Evolutionary conservation across 2,113 vertebrate genomes (phyloP).

Genomic region (Acinonyx jubatus): DNA sequence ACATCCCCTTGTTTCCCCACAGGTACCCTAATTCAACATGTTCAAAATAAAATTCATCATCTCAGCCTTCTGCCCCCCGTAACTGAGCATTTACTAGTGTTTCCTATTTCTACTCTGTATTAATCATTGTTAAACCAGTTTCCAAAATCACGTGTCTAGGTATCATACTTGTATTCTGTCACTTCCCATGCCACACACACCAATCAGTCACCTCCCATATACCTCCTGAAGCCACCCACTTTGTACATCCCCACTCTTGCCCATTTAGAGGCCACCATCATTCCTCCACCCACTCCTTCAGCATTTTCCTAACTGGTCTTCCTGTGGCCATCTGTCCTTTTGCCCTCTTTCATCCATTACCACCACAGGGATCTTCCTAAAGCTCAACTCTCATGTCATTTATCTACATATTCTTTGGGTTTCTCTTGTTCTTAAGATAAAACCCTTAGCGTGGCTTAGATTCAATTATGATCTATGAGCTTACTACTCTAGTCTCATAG

Average conservation of each 20-base stretch:
- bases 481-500: not conserved
- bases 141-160: not conserved
- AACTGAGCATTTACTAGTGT: not conserved
- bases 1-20: not conserved
- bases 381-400: not conserved
- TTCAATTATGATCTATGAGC: not conserved
- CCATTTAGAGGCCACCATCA: not conserved
- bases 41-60: not conserved
- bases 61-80: not conserved
- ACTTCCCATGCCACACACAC: not conserved
- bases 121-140: not conserved
- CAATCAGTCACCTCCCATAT: not conserved
- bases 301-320: not conserved
- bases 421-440: constrained; percentile 2
- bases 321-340: not conserved
- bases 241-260: not conserved
- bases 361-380: not conserved
- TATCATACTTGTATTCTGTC: not conserved
- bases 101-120: not conserved
- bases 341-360: not conserved
- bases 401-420: not conserved
- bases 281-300: not conserved
- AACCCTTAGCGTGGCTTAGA: not conserved
- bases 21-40: not conserved
- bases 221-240: not conserved